Conservation (phyloP, 2,888 invertebrate species). For the Micoletzkya japonica region DNA sequence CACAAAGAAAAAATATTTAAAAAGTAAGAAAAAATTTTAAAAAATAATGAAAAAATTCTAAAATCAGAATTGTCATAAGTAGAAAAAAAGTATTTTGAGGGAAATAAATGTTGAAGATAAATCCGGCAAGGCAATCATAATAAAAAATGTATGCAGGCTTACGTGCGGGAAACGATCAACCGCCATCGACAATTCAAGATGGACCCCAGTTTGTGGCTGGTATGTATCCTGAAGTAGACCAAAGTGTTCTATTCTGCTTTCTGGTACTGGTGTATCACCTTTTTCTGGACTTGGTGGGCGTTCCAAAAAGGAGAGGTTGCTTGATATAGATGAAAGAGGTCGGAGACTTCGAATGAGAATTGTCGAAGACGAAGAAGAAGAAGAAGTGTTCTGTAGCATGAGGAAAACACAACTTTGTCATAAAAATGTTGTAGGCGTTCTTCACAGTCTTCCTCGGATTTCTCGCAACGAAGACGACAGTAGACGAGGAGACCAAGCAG, state of each 20-base stretch:
- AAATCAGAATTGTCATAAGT: not conserved
- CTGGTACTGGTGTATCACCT: too few species aligned
- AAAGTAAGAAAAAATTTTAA: too few species aligned
- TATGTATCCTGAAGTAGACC: conserved; percentile 22
- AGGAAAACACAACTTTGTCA: conserved; percentile 1
- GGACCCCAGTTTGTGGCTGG: conserved; percentile 58
- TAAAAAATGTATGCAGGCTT: conserved; percentile 33
- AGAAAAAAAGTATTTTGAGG: not conserved
- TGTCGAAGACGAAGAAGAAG: not conserved
- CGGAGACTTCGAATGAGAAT: not conserved
- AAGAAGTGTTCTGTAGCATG: too few species aligned
- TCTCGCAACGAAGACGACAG: conserved; percentile 42
- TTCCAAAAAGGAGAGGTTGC: not conserved
- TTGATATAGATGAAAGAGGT: not conserved
- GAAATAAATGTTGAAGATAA: too few species aligned
- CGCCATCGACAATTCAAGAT: conserved; percentile 60
- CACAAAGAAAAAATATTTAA: not conserved
- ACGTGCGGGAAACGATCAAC: conserved; percentile 56
- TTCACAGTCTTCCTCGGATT: conserved; percentile 57
- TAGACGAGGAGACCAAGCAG: conserved; percentile 46
- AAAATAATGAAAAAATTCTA: not conserved
- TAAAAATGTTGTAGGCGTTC: conserved; percentile 49
- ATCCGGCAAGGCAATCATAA: too few species aligned
- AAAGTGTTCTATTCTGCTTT: not conserved
- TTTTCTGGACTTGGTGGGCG: too few species aligned